phyloP scores from a whole-genome alignment of 2,113 vertebrate species.

The Copsychus sechellarum region DNA sequence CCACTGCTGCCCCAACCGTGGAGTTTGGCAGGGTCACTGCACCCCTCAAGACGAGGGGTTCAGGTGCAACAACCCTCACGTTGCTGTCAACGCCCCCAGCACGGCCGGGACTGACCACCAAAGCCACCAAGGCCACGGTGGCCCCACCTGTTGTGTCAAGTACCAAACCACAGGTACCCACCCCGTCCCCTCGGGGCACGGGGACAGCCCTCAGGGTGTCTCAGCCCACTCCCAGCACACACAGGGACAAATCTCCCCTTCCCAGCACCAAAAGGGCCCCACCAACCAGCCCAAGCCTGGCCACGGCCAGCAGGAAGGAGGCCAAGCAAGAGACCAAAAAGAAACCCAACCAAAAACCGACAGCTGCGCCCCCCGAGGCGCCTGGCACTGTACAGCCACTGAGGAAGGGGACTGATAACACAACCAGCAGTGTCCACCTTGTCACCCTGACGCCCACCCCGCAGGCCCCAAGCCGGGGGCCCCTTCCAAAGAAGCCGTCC shows the following conservation, averaged over 20 bases:
- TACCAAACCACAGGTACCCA: background rate
- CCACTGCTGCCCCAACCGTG: slow-evolving; percentile 37
- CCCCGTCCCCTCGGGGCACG: background rate
- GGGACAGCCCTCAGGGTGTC: background rate
- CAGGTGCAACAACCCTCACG: background rate
- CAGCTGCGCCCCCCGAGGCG: background rate
- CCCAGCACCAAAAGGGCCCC: slow-evolving; percentile 1
- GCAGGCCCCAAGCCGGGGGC: background rate
- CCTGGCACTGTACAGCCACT: background rate
- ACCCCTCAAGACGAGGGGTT: background rate
- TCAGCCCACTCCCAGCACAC: background rate
- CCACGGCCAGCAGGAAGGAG: background rate
- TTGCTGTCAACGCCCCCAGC: background rate
- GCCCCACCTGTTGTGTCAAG: background rate
- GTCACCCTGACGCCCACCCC: slow-evolving; percentile 42
- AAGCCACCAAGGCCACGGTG: background rate
- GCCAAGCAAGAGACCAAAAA: slow-evolving; percentile 46
- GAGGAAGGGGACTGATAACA: slow-evolving; percentile 28
- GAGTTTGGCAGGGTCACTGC: slow-evolving; percentile 7
- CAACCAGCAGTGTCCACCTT: background rate
- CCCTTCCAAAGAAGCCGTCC: slow-evolving; percentile 31
- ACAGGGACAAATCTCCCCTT: background rate
- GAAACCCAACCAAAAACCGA: slow-evolving; percentile 46
- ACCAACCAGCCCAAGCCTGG: background rate
- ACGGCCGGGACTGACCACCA: background rate